A percentile compares a stretch with the other conserved stretches of the same genome.
phyloP scores from a whole-genome alignment of 1,140 invertebrate genomes.

The Hetaerina americana region DNA sequence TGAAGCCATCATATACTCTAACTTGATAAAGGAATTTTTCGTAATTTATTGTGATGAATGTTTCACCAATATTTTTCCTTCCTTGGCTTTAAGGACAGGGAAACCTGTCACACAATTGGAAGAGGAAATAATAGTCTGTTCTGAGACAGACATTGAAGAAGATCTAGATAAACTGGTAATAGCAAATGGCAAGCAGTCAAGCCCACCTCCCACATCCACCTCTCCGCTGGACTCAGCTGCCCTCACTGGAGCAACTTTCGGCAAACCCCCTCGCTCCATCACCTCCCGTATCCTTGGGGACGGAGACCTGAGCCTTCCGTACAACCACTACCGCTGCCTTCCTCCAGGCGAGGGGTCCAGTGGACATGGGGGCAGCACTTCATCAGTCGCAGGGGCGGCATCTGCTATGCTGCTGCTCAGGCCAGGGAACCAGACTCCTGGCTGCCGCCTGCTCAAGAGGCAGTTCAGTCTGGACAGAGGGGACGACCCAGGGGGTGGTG shows the following conservation, averaged over 20 bases:
- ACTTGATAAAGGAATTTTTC: too few species aligned
- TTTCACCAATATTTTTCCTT: too few species aligned
- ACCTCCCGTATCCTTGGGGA: slow-evolving; percentile 11
- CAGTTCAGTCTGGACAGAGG: slow-evolving; percentile 57
- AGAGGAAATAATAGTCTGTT: too few species aligned
- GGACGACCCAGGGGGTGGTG: slow-evolving; percentile 29
- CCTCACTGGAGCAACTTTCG: not conserved
- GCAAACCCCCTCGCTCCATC: not conserved
- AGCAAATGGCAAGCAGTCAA: not conserved
- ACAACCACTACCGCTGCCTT: slow-evolving; percentile 54
- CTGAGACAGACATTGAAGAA: slow-evolving; percentile 1
- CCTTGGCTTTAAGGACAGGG: too few species aligned
- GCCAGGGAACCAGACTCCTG: slow-evolving; percentile 24
- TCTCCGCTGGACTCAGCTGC: not conserved
- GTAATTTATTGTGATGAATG: too few species aligned
- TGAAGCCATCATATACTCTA: too few species aligned
- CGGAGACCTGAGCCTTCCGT: slow-evolving; percentile 54
- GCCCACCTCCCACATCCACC: not conserved
- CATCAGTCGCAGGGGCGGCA: slow-evolving; percentile 23
- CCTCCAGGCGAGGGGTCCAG: slow-evolving; percentile 34
- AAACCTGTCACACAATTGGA: too few species aligned
- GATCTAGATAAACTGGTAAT: not conserved
- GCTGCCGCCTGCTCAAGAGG: slow-evolving; percentile 42
- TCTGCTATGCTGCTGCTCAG: slow-evolving; percentile 6
- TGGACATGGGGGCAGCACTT: slow-evolving; percentile 27